These are phyloP conservation scores for Andrena marginata DNA, from an alignment of 2,888 invertebrate genomes.

Conservation along the genomic window DNA sequence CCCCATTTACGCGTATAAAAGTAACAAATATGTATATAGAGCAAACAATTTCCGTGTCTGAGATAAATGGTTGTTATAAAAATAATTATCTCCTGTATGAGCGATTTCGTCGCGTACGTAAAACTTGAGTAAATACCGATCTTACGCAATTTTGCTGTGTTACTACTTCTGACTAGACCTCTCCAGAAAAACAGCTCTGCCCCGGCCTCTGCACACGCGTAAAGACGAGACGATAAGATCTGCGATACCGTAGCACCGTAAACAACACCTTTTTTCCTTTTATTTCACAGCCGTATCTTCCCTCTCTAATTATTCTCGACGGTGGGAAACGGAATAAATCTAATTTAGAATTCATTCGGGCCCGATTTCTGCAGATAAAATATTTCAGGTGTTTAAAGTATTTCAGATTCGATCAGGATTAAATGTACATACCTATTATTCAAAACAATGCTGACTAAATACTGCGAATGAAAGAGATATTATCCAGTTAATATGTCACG, in stretches of 20 bases:
- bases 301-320: neutral
- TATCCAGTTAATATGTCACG: no score
- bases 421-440: no score
- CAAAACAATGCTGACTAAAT: no score
- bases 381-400: neutral
- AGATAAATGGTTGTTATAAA: neutral
- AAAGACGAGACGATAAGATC: conserved; percentile 11
- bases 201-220: neutral
- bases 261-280: neutral
- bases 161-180: neutral
- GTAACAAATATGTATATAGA: neutral
- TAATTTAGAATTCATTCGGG: neutral
- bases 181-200: neutral
- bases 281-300: neutral
- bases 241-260: conserved; percentile 9
- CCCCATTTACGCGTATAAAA: no score
- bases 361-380: neutral
- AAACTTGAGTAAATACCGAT: neutral
- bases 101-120: neutral
- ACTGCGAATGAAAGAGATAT: no score
- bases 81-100: neutral
- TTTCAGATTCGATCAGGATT: no score
- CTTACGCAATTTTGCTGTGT: neutral
- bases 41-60: neutral
- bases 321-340: neutral